Base-by-base conservation (phyloP, 1,140 invertebrate species). In the Cheumatopsyche charites region DNA sequence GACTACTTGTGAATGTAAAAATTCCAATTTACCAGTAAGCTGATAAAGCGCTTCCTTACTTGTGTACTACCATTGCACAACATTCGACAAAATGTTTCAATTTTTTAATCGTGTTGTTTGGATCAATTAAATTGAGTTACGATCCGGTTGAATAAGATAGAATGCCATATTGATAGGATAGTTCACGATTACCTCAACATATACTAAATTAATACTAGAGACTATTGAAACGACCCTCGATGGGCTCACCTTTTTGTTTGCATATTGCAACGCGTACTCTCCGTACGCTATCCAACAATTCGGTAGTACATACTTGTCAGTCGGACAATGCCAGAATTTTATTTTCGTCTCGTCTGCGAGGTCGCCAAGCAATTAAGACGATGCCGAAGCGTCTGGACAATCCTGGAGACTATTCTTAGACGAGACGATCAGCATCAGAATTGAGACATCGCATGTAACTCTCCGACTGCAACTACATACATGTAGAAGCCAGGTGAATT, bases 261-360 rank as follows among this genome's bases (percentile, higher is more conserved):
- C 15, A 19, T 15, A 42, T 42, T 49, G 63, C 6, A 19, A 47
- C 17, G 23, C 49, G 25, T 29, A 63, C 62, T 12, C 63, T 66
- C 29, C 26, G 66, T 68, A 43, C 62, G 62, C 55, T 58, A 47
- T 36, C 29, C 3, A n/a, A 25, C 66, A 68, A 68, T 68, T 68
- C 26, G 23, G 49, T 68, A 68, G 66, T 68, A 68, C 66, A 68
- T 68, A 52, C 36, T 68, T 68, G 42, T 13, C 47, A 43, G 66
- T 68, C 66, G 66, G 66, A 68, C 66, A 68, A 68, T 68, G 66
- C 26, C 21, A 21, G n/a, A 15, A 26, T 17, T 47, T 17, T 68
- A 68, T 68, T 68, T 68, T 29, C 15, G 66, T 68, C 23, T 13
- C 66, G 25, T 68, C 66, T 45, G 66, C 42, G 47, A 68, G 49